Base-by-base conservation (phyloP, 2,113 vertebrate genomes). In the Seriola rivoliana region DNA sequence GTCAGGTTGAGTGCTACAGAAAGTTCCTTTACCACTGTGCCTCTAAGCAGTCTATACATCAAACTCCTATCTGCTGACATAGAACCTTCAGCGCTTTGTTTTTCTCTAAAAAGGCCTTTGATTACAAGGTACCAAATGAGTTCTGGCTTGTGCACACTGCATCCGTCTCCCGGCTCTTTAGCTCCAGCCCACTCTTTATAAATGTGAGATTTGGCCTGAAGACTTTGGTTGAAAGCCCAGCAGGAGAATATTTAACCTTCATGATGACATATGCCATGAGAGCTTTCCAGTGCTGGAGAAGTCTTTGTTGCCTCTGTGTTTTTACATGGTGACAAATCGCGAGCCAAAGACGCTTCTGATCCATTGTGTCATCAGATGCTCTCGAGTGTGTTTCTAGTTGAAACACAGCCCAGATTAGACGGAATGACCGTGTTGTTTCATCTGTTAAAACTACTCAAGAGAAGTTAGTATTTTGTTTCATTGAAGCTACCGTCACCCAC, bases 161-260 rank as follows among this genome's bases (percentile, higher is more conserved):
- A n/a, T 71, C 54, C 40, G 50, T n/a, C 55, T 62, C 17, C 21
- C 46, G 55, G 21, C 11, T 14, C 60, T 57, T 71, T 10, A 16
- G 34, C 25, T 66, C 17, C 64, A 25, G 42, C 6, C 19, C 7
- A 3, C 7, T 52, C 40, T 42, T 85, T 81, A 92, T 84, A 69
- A 82, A 90, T 89, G 86, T 80, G 75, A 71, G 44, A 14, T 55
- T 73, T 80, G 72, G 72, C 59, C 63, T 0, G 3, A 34, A 57
- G 44, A 36, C 21, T 14, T 6, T 7, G 38, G 17, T 57, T 81
- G 25, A 25, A 40, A 79, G 76, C 64, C 42, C 52, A 75, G 65
- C 58, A 82, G 79, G 81, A 70, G 73, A 83, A 78, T 82, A 80
- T 80, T 89, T 90, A 68, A 83, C 85, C 85, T 73, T 40, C 75